phyloP scores from a whole-genome alignment of 2,888 invertebrate genomes.

The Oscheius sp. region DNA sequence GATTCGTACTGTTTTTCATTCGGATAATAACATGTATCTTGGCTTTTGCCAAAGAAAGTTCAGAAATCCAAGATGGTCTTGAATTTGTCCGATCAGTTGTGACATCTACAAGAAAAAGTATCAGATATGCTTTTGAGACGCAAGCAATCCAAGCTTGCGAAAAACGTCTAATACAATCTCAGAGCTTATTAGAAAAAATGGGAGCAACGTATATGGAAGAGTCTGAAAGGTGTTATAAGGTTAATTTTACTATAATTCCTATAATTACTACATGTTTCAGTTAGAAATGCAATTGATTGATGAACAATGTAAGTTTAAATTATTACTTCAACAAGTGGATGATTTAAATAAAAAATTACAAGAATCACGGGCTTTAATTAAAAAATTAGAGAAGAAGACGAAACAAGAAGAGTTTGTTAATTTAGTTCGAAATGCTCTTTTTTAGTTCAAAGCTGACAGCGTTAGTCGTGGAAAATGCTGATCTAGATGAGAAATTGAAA shows the following conservation, averaged over 20 bases:
- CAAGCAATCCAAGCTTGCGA: constrained; percentile 9
- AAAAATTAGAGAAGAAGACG: constrained; percentile 50
- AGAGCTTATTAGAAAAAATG: constrained; percentile 27
- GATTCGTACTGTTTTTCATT: too few relatives aligned
- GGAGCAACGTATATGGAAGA: constrained; percentile 27
- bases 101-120: too few relatives aligned
- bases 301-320: neutral
- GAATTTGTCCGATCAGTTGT: too few relatives aligned
- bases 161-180: constrained; percentile 25
- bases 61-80: too few relatives aligned
- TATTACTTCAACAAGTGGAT: constrained; percentile 31
- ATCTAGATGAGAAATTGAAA: constrained; percentile 48
- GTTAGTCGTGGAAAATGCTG: constrained; percentile 40
- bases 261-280: constrained; percentile 11
- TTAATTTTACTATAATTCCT: neutral
- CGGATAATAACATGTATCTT: too few relatives aligned
- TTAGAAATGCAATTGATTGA: constrained; percentile 21
- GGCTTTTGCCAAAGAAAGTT: too few relatives aligned
- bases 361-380: constrained; percentile 40
- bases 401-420: constrained; percentile 41
- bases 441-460: constrained; percentile 33
- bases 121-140: too few relatives aligned
- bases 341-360: constrained; percentile 38
- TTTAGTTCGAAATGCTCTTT: neutral
- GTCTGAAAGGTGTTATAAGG: neutral